Conservation (phyloP, 2,888 invertebrate genomes). For the Hemicrepidius hirtus region DNA sequence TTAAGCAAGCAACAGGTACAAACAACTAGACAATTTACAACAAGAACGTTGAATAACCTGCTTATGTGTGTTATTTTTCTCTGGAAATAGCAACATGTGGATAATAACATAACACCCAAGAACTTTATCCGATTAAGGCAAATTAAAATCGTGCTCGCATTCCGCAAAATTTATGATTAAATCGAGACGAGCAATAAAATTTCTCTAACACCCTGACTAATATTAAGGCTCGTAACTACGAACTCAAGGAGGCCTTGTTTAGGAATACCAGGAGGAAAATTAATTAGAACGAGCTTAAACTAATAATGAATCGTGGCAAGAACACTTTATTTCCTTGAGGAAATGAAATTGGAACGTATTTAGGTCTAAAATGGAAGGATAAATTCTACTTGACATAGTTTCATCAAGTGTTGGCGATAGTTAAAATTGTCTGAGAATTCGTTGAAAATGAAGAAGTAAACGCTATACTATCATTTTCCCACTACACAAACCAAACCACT, state of each 20-base stretch:
- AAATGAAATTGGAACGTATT: background rate
- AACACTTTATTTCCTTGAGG: conserved; percentile 10
- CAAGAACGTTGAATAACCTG: conserved; percentile 11
- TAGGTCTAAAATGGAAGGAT: background rate
- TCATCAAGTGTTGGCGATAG: background rate
- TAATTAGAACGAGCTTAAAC: conserved; percentile 27
- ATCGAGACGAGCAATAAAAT: conserved; percentile 9
- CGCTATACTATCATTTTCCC: too few relatives aligned
- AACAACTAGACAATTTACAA: conserved; percentile 8
- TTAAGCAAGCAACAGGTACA: conserved; percentile 25
- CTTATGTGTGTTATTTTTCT: conserved; percentile 6
- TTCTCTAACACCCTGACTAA: conserved; percentile 11
- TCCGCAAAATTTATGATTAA: conserved; percentile 12
- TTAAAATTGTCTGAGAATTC: too few relatives aligned
- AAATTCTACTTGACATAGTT: background rate
- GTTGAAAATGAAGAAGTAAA: too few relatives aligned
- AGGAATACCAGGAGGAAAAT: conserved; percentile 9
- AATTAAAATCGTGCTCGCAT: conserved; percentile 12
- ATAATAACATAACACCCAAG: background rate
- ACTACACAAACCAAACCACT: too few relatives aligned
- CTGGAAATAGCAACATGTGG: background rate
- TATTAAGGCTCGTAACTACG: conserved; percentile 6
- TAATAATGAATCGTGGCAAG: conserved; percentile 15
- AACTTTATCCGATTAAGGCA: background rate
- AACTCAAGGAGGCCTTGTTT: conserved; percentile 4